Conservation (phyloP, 2,113 vertebrate species). For the Syngnathus scovelli region DNA sequence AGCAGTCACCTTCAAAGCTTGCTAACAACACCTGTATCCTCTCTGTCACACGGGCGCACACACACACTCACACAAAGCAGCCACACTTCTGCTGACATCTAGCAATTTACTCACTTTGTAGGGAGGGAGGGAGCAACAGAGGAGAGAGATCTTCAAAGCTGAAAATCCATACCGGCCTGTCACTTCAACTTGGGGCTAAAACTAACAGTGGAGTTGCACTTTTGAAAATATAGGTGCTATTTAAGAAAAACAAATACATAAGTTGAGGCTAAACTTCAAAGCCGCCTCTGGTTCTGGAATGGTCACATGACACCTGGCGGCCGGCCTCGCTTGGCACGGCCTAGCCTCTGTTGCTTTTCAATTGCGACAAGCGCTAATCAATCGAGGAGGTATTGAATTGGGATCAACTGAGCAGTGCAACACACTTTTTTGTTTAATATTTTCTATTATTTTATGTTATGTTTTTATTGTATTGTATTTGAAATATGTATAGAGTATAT, state of each 20-base stretch:
- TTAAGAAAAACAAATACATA: background rate
- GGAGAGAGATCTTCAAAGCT: constrained; percentile 21
- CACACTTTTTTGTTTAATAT: too few relatives aligned
- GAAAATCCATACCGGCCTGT: constrained; percentile 32
- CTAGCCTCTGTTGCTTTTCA: too few relatives aligned
- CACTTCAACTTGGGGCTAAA: constrained; percentile 24
- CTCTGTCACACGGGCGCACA: constrained; percentile 80
- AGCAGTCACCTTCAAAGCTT: constrained; percentile 96
- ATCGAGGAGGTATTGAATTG: too few relatives aligned
- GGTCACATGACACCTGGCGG: too few relatives aligned
- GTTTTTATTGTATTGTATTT: too few relatives aligned
- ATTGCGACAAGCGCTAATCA: too few relatives aligned
- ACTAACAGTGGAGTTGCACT: background rate
- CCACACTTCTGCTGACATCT: constrained; percentile 83
- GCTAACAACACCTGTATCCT: constrained; percentile 95
- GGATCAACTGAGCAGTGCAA: too few relatives aligned
- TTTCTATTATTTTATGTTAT: too few relatives aligned
- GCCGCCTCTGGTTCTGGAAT: too few relatives aligned
- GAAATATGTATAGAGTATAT: too few relatives aligned
- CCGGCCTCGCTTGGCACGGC: too few relatives aligned
- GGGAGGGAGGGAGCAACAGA: constrained; percentile 18
- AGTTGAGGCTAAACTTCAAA: background rate
- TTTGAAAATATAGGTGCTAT: constrained; percentile 1
- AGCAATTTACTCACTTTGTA: constrained; percentile 71
- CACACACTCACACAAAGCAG: constrained; percentile 63